Conservation (phyloP, 2,888 invertebrate species). For the Nephrocerus scutellatus region DNA sequence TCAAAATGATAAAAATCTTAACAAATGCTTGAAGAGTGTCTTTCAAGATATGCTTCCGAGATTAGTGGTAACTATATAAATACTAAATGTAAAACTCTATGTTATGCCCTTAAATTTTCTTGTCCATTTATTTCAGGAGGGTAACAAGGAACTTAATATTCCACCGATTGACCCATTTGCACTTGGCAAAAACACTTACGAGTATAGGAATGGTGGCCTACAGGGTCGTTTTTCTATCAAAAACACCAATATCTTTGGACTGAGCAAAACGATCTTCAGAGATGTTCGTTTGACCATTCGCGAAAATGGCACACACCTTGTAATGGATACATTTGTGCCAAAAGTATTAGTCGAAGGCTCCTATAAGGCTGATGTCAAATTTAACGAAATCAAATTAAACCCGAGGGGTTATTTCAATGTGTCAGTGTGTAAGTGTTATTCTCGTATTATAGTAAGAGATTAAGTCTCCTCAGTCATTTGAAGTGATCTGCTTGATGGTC, state of each 20-base stretch:
- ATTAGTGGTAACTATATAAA: constrained; percentile 9
- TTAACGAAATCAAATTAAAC: constrained; percentile 56
- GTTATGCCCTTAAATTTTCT: too few species aligned
- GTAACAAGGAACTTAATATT: constrained; percentile 40
- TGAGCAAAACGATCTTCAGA: constrained; percentile 51
- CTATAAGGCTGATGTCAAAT: constrained; percentile 57
- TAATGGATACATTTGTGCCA: constrained; percentile 54
- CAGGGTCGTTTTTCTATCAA: constrained; percentile 44
- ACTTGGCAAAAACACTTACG: constrained; percentile 35
- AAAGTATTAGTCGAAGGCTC: constrained; percentile 52
- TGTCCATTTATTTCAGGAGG: constrained; percentile 30
- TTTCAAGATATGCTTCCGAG: constrained; percentile 50
- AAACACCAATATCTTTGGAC: constrained; percentile 53
- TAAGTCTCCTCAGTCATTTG: not conserved
- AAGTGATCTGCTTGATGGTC: not conserved
- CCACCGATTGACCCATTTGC: constrained; percentile 42
- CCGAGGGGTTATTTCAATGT: constrained; percentile 56
- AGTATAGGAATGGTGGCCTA: constrained; percentile 35
- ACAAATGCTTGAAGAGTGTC: constrained; percentile 54
- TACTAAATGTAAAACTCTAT: not conserved
- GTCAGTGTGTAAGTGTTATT: constrained; percentile 53
- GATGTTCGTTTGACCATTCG: constrained; percentile 52
- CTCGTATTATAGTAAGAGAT: not conserved
- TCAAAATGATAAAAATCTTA: constrained; percentile 53
- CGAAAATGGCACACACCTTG: constrained; percentile 53